phyloP scores from a whole-genome alignment of 2,113 vertebrate genomes.

The Petromus typicus region DNA sequence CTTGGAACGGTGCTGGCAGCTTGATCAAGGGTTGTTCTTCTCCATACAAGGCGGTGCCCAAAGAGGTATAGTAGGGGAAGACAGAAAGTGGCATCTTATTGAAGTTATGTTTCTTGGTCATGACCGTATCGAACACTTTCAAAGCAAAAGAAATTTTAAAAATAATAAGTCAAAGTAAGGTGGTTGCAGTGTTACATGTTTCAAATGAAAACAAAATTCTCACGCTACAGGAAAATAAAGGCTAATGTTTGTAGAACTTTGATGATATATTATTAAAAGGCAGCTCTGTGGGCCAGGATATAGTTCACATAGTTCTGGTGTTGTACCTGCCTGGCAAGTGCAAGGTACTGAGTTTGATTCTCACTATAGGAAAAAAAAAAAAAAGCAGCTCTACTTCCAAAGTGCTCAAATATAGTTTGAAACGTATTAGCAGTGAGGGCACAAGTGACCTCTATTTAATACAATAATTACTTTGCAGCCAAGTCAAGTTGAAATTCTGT shows the following conservation, averaged over 20 bases:
- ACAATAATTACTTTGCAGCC: neutral
- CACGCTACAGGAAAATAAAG: neutral
- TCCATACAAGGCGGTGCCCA: constrained; percentile 92
- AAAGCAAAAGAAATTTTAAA: constrained; percentile 32
- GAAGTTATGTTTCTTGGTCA: constrained; percentile 86
- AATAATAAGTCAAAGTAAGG: constrained; percentile 37
- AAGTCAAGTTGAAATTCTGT: neutral
- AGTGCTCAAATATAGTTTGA: neutral
- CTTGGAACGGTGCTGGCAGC: constrained; percentile 86
- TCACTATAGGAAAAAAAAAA: no score
- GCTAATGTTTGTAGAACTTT: constrained; percentile 21
- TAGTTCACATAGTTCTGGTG: no score
- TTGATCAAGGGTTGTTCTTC: constrained; percentile 88
- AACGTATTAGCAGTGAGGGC: neutral
- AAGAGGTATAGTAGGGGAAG: constrained; percentile 89
- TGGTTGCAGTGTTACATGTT: constrained; percentile 41
- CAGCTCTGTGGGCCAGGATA: neutral
- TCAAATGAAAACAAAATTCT: neutral
- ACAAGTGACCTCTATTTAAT: neutral
- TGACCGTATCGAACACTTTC: constrained; percentile 88
- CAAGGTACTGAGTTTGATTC: no score
- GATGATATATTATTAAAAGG: neutral
- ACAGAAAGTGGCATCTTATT: constrained; percentile 85
- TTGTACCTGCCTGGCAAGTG: no score
- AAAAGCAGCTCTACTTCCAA: neutral